A percentile compares a stretch with the other conserved stretches of the same genome.
These are phyloP conservation scores for Esox niger DNA, from an alignment of 2,113 vertebrate genomes.

Conservation along the genomic window DNA sequence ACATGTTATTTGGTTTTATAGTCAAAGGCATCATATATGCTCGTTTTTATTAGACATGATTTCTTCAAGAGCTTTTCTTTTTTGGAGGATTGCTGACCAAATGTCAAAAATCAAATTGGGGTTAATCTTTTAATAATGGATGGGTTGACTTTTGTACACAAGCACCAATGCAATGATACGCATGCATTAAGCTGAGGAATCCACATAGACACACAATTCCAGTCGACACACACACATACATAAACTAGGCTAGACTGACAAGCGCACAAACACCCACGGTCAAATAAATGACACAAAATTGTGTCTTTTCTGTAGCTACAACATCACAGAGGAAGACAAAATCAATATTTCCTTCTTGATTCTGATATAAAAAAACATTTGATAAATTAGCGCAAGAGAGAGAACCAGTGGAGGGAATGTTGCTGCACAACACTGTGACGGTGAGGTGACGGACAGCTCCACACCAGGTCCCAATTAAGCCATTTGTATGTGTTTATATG, in stretches of 20 bases:
- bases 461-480: too few species aligned
- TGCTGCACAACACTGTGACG: too few species aligned
- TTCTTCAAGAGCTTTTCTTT: conserved; percentile 14
- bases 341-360: conserved; percentile 36
- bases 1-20: neutral
- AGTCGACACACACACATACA: neutral
- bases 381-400: conserved; percentile 11
- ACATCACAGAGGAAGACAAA: neutral
- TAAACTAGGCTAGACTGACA: too few species aligned
- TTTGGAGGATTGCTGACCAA: conserved; percentile 22
- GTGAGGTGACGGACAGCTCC: too few species aligned
- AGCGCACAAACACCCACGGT: conserved; percentile 12
- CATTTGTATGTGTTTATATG: too few species aligned
- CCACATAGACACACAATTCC: too few species aligned
- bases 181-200: too few species aligned
- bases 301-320: neutral
- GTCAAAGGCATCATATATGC: neutral
- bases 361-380: conserved; percentile 5
- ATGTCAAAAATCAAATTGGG: conserved; percentile 36
- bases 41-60: neutral
- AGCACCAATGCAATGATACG: neutral
- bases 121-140: conserved; percentile 35
- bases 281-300: neutral
- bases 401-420: conserved; percentile 13
- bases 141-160: conserved; percentile 15